Percentiles rank a stretch among this genome's conserved stretches.
Evolutionary conservation across 2,113 vertebrate species (phyloP).

Genomic region (Halichoerus grypus): DNA sequence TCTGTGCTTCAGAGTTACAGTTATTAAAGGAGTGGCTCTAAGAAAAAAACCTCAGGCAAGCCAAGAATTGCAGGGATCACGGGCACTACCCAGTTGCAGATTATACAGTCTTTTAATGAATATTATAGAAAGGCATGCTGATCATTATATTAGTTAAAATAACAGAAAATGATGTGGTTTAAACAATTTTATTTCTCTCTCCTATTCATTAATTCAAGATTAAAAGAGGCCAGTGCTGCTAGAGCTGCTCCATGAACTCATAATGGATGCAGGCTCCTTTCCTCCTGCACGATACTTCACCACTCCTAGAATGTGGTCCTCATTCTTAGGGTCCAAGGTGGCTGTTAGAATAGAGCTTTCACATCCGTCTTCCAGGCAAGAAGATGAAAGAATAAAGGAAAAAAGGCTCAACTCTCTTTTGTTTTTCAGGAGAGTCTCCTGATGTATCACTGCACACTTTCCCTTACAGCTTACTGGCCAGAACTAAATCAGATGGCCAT

Average conservation of each 20-base stretch:
- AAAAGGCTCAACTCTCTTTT: not conserved
- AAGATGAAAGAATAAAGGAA: not conserved
- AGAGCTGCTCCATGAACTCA: not conserved
- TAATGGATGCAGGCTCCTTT: not conserved
- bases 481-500: not conserved
- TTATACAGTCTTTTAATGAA: not conserved
- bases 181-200: not conserved
- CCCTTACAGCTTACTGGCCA: not conserved
- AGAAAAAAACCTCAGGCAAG: not conserved
- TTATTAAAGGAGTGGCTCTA: not conserved
- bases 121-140: not conserved
- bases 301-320: not conserved
- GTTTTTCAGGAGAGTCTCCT: not conserved
- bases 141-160: not conserved
- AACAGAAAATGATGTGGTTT: constrained; percentile 7
- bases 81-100: not conserved
- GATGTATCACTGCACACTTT: not conserved
- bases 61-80: not conserved
- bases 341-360: not conserved
- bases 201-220: not conserved
- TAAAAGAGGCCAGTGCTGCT: not conserved
- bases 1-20: not conserved
- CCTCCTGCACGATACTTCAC: not conserved
- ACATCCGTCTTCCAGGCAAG: not conserved
- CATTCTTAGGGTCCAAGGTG: not conserved